phyloP scores from a whole-genome alignment of 2,797 vertebrate species.

The Chrosomus eos region DNA sequence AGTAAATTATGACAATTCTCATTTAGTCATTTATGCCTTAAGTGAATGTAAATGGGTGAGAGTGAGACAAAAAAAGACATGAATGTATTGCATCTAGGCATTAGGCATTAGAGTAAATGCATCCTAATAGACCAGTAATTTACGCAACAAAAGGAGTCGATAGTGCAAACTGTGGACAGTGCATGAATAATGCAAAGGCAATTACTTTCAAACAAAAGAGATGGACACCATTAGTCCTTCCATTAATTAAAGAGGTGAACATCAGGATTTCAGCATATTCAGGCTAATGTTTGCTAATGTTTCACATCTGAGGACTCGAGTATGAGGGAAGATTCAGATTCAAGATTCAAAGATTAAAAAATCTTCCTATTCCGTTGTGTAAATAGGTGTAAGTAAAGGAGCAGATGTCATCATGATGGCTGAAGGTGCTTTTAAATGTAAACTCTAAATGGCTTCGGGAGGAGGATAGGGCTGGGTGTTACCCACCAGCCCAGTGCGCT shows the following conservation, averaged over 20 bases:
- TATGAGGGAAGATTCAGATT: no score
- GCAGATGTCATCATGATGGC: not conserved
- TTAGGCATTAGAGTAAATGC: conserved; percentile 22
- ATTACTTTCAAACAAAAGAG: conserved; percentile 47
- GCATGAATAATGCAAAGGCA: conserved; percentile 44
- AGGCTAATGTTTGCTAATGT: not conserved
- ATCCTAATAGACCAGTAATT: conserved; percentile 1
- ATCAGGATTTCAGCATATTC: not conserved
- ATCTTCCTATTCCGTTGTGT: not conserved
- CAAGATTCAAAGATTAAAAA: not conserved
- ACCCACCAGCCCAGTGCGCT: not conserved
- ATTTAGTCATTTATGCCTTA: not conserved
- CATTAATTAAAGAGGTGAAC: conserved; percentile 31
- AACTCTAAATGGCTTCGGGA: conserved; percentile 12
- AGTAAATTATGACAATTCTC: no score
- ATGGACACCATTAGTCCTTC: conserved; percentile 30
- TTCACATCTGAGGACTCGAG: conserved; percentile 1
- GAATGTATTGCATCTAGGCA: not conserved
- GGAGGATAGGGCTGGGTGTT: not conserved
- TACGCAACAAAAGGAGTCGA: conserved; percentile 32
- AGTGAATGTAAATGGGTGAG: not conserved
- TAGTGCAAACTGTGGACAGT: conserved; percentile 29
- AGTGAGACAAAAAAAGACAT: not conserved
- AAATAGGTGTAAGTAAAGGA: not conserved
- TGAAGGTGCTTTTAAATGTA: not conserved